Evolutionary conservation across 2,113 vertebrate genomes (phyloP).

Genomic region (Gobiocypris rarus): DNA sequence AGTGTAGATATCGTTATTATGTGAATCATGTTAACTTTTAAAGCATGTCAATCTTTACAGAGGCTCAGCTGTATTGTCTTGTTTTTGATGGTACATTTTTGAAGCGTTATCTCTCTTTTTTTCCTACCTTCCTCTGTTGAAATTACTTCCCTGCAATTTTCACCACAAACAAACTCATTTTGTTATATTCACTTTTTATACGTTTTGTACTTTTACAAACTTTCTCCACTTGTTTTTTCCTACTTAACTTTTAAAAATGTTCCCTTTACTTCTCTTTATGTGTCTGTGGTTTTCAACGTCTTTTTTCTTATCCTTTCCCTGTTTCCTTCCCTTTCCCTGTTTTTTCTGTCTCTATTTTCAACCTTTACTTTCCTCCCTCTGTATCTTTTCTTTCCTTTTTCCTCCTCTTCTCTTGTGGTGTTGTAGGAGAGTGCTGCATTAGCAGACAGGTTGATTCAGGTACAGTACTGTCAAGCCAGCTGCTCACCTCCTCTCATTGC

Average conservation of each 20-base stretch:
- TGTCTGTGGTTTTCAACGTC: not conserved
- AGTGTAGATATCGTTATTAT: not conserved
- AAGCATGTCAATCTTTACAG: not conserved
- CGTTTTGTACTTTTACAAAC: not conserved
- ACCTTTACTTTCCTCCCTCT: conserved; percentile 45
- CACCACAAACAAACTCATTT: conserved; percentile 8
- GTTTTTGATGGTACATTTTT: conserved; percentile 9
- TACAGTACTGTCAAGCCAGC: conserved; percentile 75
- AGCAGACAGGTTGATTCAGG: conserved; percentile 98
- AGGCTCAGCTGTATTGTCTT: conserved; percentile 10
- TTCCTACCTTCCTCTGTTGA: conserved; percentile 26
- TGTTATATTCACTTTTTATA: not conserved
- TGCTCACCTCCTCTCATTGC: conserved; percentile 43
- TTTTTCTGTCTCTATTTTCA: conserved; percentile 28
- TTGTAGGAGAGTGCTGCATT: conserved; percentile 94
- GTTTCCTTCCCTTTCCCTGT: conserved; percentile 8
- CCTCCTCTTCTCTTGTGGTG: conserved; percentile 55
- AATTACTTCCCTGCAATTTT: conserved; percentile 8
- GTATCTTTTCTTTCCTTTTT: conserved; percentile 38
- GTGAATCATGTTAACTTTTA: conserved; percentile 5
- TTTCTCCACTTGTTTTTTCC: not conserved
- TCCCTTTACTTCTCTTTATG: not conserved
- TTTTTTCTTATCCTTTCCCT: conserved; percentile 6
- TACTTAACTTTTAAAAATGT: not conserved
- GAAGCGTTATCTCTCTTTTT: conserved; percentile 20